Percentiles rank a stretch among this genome's conserved stretches.
These are phyloP conservation scores for Chrysaora quinquecirrha DNA, from an alignment of 30 jellyfish, hydroid and myxozoan genomes.

Conservation along the genomic window DNA sequence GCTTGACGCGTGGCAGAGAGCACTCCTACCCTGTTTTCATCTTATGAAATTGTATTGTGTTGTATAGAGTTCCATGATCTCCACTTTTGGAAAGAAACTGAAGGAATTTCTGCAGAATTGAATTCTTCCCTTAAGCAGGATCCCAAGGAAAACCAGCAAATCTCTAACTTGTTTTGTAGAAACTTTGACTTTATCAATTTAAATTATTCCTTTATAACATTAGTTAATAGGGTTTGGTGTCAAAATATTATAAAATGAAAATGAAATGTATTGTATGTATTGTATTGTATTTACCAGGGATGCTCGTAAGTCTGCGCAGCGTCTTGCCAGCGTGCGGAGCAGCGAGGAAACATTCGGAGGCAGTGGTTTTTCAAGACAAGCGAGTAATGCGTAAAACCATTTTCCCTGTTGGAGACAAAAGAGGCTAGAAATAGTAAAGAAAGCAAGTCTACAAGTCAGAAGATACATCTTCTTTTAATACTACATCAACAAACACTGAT, in stretches of 20 bases:
- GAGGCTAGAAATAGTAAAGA: not conserved
- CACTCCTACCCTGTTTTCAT: not conserved
- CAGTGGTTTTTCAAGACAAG: slow-evolving; percentile 68
- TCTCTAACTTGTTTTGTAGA: no score
- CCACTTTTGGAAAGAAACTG: no score
- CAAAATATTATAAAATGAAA: not conserved
- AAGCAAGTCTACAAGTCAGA: not conserved
- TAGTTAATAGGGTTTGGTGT: not conserved
- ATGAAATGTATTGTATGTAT: not conserved
- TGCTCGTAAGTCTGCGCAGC: slow-evolving; percentile 70
- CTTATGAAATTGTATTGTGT: no score
- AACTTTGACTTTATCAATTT: no score
- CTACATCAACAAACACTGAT: not conserved
- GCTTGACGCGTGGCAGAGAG: not conserved
- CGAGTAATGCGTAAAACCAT: slow-evolving; percentile 67
- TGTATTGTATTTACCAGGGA: slow-evolving; percentile 18
- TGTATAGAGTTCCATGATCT: no score
- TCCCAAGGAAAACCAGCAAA: no score
- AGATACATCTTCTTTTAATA: not conserved
- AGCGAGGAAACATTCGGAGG: slow-evolving; percentile 54
- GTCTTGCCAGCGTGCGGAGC: slow-evolving; percentile 60
- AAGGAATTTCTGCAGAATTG: no score
- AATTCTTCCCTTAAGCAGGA: no score
- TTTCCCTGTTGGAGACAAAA: slow-evolving; percentile 27
- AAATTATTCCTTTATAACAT: no score